Percentiles rank a stretch among this genome's conserved stretches.
These are phyloP conservation scores for Zophobas atratus DNA, from an alignment of 1,140 invertebrate species.

Conservation along the genomic window DNA sequence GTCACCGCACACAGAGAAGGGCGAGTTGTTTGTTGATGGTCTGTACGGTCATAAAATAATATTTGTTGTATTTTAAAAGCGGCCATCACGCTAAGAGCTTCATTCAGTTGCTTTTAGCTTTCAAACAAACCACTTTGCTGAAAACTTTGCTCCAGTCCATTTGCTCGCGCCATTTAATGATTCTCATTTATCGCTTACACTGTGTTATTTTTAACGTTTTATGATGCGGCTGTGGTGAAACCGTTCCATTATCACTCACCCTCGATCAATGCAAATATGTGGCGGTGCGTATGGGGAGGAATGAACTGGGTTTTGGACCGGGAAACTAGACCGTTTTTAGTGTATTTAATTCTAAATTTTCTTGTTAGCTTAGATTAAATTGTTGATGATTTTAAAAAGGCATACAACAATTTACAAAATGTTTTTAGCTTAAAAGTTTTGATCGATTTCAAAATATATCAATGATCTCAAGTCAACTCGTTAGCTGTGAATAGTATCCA, in stretches of 20 bases:
- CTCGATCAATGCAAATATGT: constrained; percentile 19
- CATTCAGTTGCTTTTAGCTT: constrained; percentile 61
- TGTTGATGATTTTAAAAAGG: no score
- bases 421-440: no score
- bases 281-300: not conserved
- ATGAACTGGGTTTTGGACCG: not conserved
- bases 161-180: constrained; percentile 58
- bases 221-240: constrained; percentile 11
- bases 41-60: constrained; percentile 53
- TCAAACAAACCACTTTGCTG: constrained; percentile 59
- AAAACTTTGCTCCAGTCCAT: constrained; percentile 56
- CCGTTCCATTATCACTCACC: constrained; percentile 8
- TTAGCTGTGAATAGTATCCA: no score
- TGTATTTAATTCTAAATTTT: no score
- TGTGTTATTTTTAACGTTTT: constrained; percentile 56
- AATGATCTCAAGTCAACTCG: no score
- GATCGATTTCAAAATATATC: no score
- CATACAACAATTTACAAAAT: no score
- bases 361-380: no score
- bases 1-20: not conserved
- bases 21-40: constrained; percentile 34
- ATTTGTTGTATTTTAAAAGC: constrained; percentile 56
- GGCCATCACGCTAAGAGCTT: constrained; percentile 58
- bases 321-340: no score
- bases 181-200: constrained; percentile 57